phyloP scores from a whole-genome alignment of 2,888 invertebrate genomes.

The Desoria tigrina region DNA sequence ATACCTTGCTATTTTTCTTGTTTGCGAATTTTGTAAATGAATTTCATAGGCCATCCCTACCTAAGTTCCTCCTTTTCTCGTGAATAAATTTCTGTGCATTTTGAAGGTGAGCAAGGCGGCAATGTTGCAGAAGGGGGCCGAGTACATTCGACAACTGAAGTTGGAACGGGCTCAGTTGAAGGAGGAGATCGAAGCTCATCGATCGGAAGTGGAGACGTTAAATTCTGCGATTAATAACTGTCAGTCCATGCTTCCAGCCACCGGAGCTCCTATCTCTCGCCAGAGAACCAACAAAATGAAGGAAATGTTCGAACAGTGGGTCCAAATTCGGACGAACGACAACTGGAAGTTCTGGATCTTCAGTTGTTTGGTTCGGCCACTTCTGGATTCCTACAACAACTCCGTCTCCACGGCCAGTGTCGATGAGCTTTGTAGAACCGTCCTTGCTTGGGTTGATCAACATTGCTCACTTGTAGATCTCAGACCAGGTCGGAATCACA shows the following conservation, averaged over 20 bases:
- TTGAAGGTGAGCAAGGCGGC: constrained; percentile 86
- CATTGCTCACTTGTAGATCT: constrained; percentile 92
- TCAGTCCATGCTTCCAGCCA: constrained; percentile 91
- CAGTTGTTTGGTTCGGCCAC: constrained; percentile 83
- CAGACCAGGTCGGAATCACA: constrained; percentile 72
- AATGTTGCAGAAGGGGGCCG: constrained; percentile 94
- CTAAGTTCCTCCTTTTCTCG: too few species aligned
- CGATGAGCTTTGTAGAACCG: constrained; percentile 87
- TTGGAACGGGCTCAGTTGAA: constrained; percentile 80
- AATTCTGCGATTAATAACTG: constrained; percentile 91
- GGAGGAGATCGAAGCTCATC: constrained; percentile 84
- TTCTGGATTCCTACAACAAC: constrained; percentile 86
- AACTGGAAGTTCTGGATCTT: constrained; percentile 99
- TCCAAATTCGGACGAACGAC: constrained; percentile 77
- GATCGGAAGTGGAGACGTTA: constrained; percentile 84
- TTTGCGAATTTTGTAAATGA: neutral
- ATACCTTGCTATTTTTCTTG: neutral
- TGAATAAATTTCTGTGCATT: neutral
- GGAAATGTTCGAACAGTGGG: constrained; percentile 91
- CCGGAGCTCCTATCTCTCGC: constrained; percentile 89
- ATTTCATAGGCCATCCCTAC: neutral
- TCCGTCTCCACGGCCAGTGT: constrained; percentile 88
- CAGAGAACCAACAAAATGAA: constrained; percentile 86
- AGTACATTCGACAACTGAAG: constrained; percentile 86
- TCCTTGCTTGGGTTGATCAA: constrained; percentile 92